These are phyloP conservation scores for Sarcophaga carnaria DNA, from an alignment of 2,888 invertebrate genomes.

Conservation along the genomic window DNA sequence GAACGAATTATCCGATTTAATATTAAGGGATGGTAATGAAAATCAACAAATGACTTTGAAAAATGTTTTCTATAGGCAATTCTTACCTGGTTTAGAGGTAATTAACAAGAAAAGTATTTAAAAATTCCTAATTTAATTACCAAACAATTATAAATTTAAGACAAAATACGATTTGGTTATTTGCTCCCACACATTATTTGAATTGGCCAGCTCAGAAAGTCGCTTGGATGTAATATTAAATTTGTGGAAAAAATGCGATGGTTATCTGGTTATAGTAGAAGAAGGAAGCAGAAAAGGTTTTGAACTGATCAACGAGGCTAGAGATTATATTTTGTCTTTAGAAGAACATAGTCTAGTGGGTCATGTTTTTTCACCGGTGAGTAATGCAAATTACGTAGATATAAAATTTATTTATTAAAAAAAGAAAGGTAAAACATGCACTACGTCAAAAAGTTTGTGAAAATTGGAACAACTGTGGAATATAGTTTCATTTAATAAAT, in stretches of 20 bases:
- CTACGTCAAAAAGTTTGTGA: too few species aligned
- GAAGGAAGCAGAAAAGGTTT: constrained; percentile 92
- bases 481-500: too few species aligned
- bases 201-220: constrained; percentile 86
- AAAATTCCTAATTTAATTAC: background rate
- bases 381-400: constrained; percentile 71
- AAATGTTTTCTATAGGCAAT: constrained; percentile 90
- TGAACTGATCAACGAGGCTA: constrained; percentile 90
- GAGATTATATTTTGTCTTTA: constrained; percentile 88
- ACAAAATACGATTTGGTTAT: constrained; percentile 90
- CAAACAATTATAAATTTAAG: constrained; percentile 73
- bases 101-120: constrained; percentile 20
- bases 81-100: constrained; percentile 85
- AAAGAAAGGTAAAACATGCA: too few species aligned
- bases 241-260: constrained; percentile 93
- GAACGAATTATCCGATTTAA: constrained; percentile 90
- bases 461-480: too few species aligned
- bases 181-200: constrained; percentile 91
- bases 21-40: constrained; percentile 87
- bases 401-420: too few species aligned
- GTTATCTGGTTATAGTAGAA: constrained; percentile 92
- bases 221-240: constrained; percentile 88
- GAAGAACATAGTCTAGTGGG: constrained; percentile 81
- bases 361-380: constrained; percentile 90
- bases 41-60: constrained; percentile 84